Conservation (phyloP, 2,113 vertebrate genomes). For the Halichoeres trimaculatus region DNA sequence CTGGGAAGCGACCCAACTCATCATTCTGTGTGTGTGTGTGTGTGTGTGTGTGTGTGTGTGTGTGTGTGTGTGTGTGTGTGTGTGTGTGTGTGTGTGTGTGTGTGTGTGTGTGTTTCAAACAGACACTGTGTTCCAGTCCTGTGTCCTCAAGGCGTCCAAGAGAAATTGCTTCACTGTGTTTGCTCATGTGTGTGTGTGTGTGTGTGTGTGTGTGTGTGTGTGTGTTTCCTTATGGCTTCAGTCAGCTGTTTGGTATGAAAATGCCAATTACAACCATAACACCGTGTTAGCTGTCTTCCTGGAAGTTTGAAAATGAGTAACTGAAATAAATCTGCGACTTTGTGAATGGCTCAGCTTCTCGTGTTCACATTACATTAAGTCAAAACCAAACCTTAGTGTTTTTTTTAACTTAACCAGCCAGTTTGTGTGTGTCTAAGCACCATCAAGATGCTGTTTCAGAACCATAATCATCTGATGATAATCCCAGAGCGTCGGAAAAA, state of each 20-base stretch:
- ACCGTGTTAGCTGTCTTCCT: background rate
- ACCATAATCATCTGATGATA: too few relatives aligned
- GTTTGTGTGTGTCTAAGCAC: too few relatives aligned
- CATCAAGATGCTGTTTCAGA: too few relatives aligned
- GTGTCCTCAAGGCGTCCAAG: constrained; percentile 73
- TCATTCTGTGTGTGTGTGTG: constrained; percentile 34
- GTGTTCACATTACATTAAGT: too few relatives aligned
- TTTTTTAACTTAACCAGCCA: too few relatives aligned
- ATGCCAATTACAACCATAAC: constrained; percentile 26
- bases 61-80: constrained; percentile 40
- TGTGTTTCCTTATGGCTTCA: constrained; percentile 20
- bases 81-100: constrained; percentile 26
- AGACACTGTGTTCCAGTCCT: constrained; percentile 32
- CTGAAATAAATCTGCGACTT: background rate
- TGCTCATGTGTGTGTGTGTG: constrained; percentile 13
- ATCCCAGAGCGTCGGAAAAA: too few relatives aligned
- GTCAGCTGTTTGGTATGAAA: constrained; percentile 38
- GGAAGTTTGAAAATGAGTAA: background rate
- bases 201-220: constrained; percentile 15
- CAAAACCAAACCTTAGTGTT: too few relatives aligned
- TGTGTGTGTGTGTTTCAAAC: constrained; percentile 33
- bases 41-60: constrained; percentile 26
- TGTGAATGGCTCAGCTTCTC: background rate
- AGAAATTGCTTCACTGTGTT: constrained; percentile 75
- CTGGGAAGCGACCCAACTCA: constrained; percentile 50